Base-by-base conservation (phyloP, 1,140 invertebrate genomes). In the Microplitis demolitor region DNA sequence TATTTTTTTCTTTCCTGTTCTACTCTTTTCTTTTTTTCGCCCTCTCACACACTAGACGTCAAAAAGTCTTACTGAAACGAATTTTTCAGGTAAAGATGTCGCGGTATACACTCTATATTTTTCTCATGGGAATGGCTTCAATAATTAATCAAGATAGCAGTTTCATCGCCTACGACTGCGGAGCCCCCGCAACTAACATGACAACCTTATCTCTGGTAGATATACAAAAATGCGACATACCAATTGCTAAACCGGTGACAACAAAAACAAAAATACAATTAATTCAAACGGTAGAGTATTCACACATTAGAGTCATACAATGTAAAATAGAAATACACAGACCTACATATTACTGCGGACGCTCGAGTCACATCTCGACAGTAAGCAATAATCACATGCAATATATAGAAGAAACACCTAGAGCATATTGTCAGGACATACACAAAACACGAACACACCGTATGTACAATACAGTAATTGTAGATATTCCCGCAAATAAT, bases 301-400 rank as follows among this genome's bases (percentile, higher is more conserved):
- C 24, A 16, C 39, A 45, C 5, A 62, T 50, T 6, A 16, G 60
- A 24, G n/a, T 75, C 4, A 54, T n/a, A n/a, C 37, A 72, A 64
- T 72, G 70, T 66, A 61, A 64, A 53, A 11, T 72, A 6, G 69
- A 72, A 54, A 63, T 75, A 0, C 14, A 72, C 0, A 50, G 70
- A 4, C 69, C 58, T 0, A 66, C 69, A n/a, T 62, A 54, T 50
- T 56, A 69, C 45, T 75, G 70, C n/a, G 70, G 66, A 16, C 66
- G 69, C 51, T 31, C 24, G 6, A 69, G 58, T 6, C 71, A 75
- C 11, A 54, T 69, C 0, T 56, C 71, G 0, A 37, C 66, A 1
- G 70, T 72, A 16, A 1, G n/a, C 4, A 69, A 72, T 37, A 37
- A 16, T 2, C 50, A 33, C 3, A 33, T 53, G 37, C 53, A 37